Percentiles rank a stretch among this genome's conserved stretches.
Conservation (phyloP, 2,797 vertebrate genomes). For the Karalla daura region DNA sequence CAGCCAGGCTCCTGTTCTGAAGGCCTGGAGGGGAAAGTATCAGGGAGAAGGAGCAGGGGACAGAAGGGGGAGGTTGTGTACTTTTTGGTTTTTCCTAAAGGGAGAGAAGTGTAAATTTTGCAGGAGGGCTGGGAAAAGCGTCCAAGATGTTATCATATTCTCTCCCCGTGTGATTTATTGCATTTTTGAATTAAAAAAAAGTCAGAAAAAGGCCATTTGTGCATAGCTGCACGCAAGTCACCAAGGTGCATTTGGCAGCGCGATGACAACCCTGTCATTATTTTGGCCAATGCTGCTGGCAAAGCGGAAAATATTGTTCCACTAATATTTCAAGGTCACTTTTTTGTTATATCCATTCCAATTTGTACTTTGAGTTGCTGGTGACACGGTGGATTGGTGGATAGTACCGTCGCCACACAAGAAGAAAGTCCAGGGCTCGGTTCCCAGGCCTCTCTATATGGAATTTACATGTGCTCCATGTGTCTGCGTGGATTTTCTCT, state of each 20-base stretch:
- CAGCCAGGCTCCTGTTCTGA: conserved; percentile 8
- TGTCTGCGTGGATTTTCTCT: too few relatives aligned
- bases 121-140: not conserved
- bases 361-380: not conserved
- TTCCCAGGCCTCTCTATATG: too few relatives aligned
- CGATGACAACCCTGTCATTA: not conserved
- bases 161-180: not conserved
- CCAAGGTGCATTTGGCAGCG: not conserved
- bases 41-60: not conserved
- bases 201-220: not conserved
- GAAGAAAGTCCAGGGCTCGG: too few relatives aligned
- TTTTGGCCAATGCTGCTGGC: not conserved
- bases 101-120: not conserved
- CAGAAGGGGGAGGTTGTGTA: not conserved
- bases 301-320: not conserved
- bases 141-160: not conserved
- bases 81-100: not conserved
- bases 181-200: not conserved
- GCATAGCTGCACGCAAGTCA: not conserved
- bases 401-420: too few relatives aligned
- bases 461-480: too few relatives aligned
- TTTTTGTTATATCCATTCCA: not conserved
- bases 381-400: too few relatives aligned
- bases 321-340: not conserved
- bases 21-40: not conserved